Evolutionary conservation across 1,140 invertebrate genomes (phyloP).

Genomic region (Argopecten irradians): DNA sequence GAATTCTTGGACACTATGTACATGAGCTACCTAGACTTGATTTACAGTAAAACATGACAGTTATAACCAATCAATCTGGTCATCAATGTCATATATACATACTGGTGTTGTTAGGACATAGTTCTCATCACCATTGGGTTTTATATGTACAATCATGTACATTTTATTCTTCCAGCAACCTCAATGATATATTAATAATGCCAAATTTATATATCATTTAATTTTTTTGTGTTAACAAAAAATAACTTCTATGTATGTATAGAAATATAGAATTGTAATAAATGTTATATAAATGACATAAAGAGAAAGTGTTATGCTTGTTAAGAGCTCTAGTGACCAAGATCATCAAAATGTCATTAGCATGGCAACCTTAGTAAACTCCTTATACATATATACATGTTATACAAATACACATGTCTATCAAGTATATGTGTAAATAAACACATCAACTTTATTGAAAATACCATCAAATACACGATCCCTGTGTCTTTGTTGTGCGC

Average conservation of each 20-base stretch:
- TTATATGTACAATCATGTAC: background rate
- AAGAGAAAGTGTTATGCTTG: background rate
- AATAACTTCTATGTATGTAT: no score
- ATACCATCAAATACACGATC: background rate
- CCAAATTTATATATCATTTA: no score
- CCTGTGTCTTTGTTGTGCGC: background rate
- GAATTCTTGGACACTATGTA: slow-evolving; percentile 2
- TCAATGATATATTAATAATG: background rate
- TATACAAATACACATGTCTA: background rate
- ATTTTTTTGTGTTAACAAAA: no score
- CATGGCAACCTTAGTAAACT: background rate
- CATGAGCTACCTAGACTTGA: background rate
- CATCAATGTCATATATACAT: background rate
- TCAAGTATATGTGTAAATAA: background rate
- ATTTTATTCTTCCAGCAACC: background rate
- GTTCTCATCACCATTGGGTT: background rate
- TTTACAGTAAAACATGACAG: background rate
- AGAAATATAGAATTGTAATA: no score
- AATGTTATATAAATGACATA: background rate
- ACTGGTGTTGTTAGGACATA: background rate
- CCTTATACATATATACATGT: background rate
- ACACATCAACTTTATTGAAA: background rate
- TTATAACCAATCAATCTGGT: background rate
- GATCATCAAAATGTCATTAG: background rate
- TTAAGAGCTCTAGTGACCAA: background rate